Evolutionary conservation across 1,140 invertebrate species (phyloP).

Genomic region (Zaprionus kolodkinae): DNA sequence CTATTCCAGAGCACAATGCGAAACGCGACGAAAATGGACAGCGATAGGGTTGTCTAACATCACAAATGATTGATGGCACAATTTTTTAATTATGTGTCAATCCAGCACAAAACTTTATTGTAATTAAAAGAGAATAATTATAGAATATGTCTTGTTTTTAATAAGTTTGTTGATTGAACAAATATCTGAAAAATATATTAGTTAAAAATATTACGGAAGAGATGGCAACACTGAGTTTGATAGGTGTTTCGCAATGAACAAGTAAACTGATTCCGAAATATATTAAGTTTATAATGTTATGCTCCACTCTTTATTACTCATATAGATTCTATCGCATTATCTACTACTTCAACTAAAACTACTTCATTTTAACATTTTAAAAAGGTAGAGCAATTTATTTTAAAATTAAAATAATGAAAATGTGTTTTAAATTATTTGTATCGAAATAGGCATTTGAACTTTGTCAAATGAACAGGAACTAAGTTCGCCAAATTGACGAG

Average conservation of each 20-base stretch:
- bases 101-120: neutral
- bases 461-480: conserved; percentile 10
- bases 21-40: conserved; percentile 52
- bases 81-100: neutral
- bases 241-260: neutral
- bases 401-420: neutral
- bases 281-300: conserved; percentile 2
- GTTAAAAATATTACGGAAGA: neutral
- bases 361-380: neutral
- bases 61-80: neutral
- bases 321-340: neutral
- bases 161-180: neutral
- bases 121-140: neutral
- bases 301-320: neutral
- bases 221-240: conserved; percentile 20
- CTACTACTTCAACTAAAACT: neutral
- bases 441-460: neutral
- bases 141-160: neutral
- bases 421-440: neutral
- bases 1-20: conserved; percentile 45
- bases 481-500: conserved; percentile 11
- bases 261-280: conserved; percentile 2
- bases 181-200: too few species aligned
- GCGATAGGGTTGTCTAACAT: conserved; percentile 26
- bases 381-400: too few species aligned